A percentile compares a stretch with the other conserved stretches of the same genome.
Conservation (phyloP, 2,888 invertebrate genomes). For the Seira ritae region DNA sequence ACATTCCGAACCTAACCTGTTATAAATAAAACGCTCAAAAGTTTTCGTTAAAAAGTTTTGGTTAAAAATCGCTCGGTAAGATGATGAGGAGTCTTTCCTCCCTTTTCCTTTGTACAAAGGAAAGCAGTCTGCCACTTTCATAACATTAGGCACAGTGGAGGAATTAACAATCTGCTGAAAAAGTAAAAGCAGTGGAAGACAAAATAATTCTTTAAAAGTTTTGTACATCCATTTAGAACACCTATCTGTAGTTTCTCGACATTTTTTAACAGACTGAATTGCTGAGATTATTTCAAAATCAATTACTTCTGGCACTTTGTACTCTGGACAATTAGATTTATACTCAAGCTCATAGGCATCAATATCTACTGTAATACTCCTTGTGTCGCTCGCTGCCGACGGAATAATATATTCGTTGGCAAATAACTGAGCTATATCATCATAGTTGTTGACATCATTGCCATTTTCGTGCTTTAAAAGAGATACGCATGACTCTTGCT, state of each 20-base stretch:
- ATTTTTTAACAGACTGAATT: background rate
- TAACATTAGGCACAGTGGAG: background rate
- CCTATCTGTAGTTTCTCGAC: conserved; percentile 5
- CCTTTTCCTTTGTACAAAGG: conserved; percentile 51
- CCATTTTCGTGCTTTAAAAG: background rate
- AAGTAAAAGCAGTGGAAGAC: conserved; percentile 5
- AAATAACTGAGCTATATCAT: conserved; percentile 7
- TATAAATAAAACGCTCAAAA: conserved; percentile 43
- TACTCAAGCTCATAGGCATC: background rate
- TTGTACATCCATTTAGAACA: conserved; percentile 43
- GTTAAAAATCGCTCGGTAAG: conserved; percentile 43
- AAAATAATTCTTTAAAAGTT: background rate
- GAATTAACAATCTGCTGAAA: conserved; percentile 18
- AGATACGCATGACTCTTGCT: background rate
- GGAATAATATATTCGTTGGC: conserved; percentile 18
- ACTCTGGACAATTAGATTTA: background rate
- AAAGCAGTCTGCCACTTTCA: conserved; percentile 21
- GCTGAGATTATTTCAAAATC: background rate
- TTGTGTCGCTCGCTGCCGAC: background rate
- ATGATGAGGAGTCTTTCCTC: background rate
- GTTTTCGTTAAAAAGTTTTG: conserved; percentile 36
- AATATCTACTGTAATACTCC: background rate
- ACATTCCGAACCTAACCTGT: conserved; percentile 20
- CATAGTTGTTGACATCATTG: background rate
- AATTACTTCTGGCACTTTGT: background rate